Base-by-base conservation (phyloP, 1,140 invertebrate genomes). In the Drosophila arawakana region DNA sequence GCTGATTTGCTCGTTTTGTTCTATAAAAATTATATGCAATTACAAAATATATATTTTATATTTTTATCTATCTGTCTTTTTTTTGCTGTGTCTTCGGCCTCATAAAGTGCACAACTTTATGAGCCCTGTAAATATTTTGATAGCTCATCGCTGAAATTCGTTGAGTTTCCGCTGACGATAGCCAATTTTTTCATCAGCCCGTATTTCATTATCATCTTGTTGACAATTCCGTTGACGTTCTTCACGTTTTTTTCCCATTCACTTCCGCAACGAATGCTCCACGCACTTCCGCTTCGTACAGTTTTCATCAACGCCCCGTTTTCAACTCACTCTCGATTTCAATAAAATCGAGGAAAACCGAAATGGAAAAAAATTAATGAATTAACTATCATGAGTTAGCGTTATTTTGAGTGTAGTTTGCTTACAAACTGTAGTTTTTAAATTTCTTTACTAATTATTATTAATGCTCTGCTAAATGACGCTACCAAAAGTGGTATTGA, bases 1-100 rank as follows among this genome's bases (percentile, higher is more conserved):
- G 83, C 82, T 86, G 82, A 60, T 71, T 30, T 76, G 52, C 25
- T n/a, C 25, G 8, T 30, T 30, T 46, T 89, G 76, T 82, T 83
- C 73, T 76, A 89, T 79, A 90, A 89, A 89, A 85, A 89, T 90
- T 81, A 90, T 90, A 80, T 76, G 81, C 85, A 84, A 89, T 85
- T 90, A 90, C 47, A 81, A 43, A 62, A 46, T 46, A 39, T 43
- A 46, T 46, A 21, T 21, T 18, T 10, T 43, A 30, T 15, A 62
- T 62, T 58, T 58, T 37, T 58, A 69, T 44, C 8, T 47, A 43
- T 21, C 13, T 34, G n/a, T 66, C 21, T 13, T 13, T 30, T 11
- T 18, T 15, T 55, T 55, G 52, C 47, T 30, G 25, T 30, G 6
- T 2, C 25, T 30, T 30, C 25, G 6, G 63, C 46, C 60, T 72